Evolutionary conservation across 1,140 invertebrate genomes (phyloP), one percentile per base, ranked within the genome.

Genomic region (Dreissena rostriformis): DNA sequence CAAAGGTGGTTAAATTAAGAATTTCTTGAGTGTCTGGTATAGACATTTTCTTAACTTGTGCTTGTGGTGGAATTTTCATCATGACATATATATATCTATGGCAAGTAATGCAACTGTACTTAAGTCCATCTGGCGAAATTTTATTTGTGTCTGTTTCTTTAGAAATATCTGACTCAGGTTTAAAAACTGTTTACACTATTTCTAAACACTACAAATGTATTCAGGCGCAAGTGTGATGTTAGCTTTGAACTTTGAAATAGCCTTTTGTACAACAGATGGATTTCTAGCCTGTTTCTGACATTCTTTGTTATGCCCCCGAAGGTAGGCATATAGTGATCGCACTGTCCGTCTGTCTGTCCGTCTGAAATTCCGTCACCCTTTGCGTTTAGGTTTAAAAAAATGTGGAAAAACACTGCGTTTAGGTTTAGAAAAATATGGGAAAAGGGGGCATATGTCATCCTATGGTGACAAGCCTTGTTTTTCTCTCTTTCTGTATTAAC

Each of bases 11-110:
- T 14, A 73, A 73, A 52, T 52, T 24, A 14, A 73, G 22, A 73
- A 73, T 55, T 52, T 22, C 29, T 22, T 39, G 71, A n/a, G 71
- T 52, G 22, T 73, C 51, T 52, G 71, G 71, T 22, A 73, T n/a
- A n/a, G 71, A 73, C 71, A 73, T 39, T 39, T 39, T 39, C 2
- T 39, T 39, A 39, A 53, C 51, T 53, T 73, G 71, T 17, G 29
- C 17, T n/a, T 73, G 49, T 73, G 71, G 39, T 6, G 22, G 22
- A 68, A 68, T 68, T 4, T 68, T 24, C 2, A 17, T 26, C 29
- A 6, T 39, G 5, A 39, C 39, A 39, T 8, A 39, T n/a, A n/a
- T n/a, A n/a, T n/a, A 61, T 61, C 2, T 61, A 24, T 61, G 57
- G 57, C 57, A 61, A 24, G 57, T 61, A 24, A 19, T n/a, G 22